phyloP scores from a whole-genome alignment of 2,113 vertebrate species.

The Amphilophus citrinellus region DNA sequence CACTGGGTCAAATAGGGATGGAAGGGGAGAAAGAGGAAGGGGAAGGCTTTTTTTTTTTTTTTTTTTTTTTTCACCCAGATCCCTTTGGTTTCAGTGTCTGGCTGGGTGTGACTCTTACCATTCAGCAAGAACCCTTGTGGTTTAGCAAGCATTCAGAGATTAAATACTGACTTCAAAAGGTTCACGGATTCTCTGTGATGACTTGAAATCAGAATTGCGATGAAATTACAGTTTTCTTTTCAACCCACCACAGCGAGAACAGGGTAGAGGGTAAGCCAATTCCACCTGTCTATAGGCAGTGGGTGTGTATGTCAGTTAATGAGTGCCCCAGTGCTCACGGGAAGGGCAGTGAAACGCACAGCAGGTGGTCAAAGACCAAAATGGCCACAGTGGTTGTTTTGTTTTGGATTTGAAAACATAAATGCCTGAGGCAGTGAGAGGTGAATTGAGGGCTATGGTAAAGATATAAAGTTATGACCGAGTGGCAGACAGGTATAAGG shows the following conservation, averaged over 20 bases:
- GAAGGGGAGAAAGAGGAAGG: slow-evolving; percentile 20
- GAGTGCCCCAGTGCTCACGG: slow-evolving; percentile 2
- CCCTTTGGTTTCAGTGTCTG: slow-evolving; percentile 41
- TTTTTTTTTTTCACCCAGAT: slow-evolving; percentile 29
- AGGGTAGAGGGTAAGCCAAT: slow-evolving; percentile 35
- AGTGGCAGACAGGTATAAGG: slow-evolving; percentile 30
- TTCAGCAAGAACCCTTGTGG: slow-evolving; percentile 28
- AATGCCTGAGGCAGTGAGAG: slow-evolving; percentile 48
- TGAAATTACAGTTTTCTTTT: slow-evolving; percentile 30
- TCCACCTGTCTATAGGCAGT: slow-evolving; percentile 24
- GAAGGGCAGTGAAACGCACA: slow-evolving; percentile 46
- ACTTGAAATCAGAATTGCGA: slow-evolving; percentile 54
- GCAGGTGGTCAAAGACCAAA: slow-evolving; percentile 41
- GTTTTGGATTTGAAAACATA: slow-evolving; percentile 44
- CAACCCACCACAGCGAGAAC: slow-evolving; percentile 9
- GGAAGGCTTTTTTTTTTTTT: background rate
- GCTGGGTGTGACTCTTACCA: slow-evolving; percentile 44
- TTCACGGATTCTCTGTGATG: slow-evolving; percentile 54
- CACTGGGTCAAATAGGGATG: slow-evolving; percentile 52
- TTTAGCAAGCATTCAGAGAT: slow-evolving; percentile 60
- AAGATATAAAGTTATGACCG: slow-evolving; percentile 58
- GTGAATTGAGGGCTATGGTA: slow-evolving; percentile 24
- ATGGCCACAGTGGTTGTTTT: slow-evolving; percentile 38
- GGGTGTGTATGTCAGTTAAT: slow-evolving; percentile 53
- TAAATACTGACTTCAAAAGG: slow-evolving; percentile 66